phyloP scores from a whole-genome alignment of 2,888 invertebrate genomes.

The Rhagonycha fulva region DNA sequence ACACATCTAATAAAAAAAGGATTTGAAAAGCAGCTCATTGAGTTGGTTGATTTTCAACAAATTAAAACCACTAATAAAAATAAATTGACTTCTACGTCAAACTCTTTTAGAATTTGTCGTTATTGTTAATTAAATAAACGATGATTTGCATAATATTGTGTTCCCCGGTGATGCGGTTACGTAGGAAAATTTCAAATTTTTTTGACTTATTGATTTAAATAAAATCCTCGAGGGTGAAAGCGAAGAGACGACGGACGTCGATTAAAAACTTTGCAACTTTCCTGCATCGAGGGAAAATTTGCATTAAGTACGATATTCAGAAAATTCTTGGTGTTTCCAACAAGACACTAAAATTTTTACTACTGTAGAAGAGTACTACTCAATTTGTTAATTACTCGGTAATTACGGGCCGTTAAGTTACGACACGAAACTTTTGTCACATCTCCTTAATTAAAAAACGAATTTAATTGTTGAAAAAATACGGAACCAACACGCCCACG shows the following conservation, averaged over 20 bases:
- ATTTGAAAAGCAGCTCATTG: neutral
- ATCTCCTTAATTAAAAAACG: neutral
- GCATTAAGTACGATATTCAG: neutral
- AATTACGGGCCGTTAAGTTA: neutral
- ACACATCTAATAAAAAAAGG: neutral
- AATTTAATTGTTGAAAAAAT: neutral
- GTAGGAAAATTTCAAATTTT: neutral
- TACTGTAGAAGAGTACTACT: neutral
- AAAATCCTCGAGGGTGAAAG: neutral
- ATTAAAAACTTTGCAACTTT: neutral
- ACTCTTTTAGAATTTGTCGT: neutral
- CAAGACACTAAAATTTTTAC: neutral
- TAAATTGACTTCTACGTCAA: neutral
- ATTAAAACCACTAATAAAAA: neutral
- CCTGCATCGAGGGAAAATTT: neutral
- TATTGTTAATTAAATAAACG: neutral
- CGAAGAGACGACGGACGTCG: neutral
- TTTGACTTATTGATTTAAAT: neutral
- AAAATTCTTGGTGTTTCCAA: neutral
- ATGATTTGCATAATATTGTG: neutral
- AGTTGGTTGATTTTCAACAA: neutral
- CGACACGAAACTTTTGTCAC: neutral
- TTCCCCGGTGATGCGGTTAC: neutral
- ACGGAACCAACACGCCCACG: neutral
- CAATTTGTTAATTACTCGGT: neutral